Percentiles rank a stretch among this genome's conserved stretches.
Conservation (phyloP, 2,113 vertebrate species). For the Variabilichromis moorii region DNA sequence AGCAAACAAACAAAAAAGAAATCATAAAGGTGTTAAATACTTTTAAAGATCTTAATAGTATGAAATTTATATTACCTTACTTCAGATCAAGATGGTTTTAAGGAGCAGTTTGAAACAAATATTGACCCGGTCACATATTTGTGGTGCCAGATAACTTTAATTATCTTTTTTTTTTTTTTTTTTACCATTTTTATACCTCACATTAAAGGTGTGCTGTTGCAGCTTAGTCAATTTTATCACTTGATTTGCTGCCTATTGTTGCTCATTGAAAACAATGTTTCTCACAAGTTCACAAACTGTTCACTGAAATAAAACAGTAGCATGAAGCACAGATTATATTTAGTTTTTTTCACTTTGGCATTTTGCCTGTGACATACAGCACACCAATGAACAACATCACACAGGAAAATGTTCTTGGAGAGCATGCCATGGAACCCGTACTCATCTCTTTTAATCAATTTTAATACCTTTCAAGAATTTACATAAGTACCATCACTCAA, state of each 20-base stretch:
- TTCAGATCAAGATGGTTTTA: neutral
- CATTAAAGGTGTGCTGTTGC: neutral
- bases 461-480: slow-evolving; percentile 45
- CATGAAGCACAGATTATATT: neutral
- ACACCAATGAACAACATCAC: neutral
- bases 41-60: neutral
- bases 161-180: too few relatives aligned
- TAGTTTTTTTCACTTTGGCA: neutral
- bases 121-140: neutral
- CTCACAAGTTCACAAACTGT: neutral
- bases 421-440: slow-evolving; percentile 2
- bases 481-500: neutral
- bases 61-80: neutral
- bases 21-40: neutral
- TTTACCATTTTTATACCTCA: neutral
- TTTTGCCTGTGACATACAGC: neutral
- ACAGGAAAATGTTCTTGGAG: neutral
- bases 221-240: neutral
- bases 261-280: neutral
- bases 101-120: neutral
- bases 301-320: neutral
- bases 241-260: neutral
- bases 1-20: neutral
- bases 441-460: neutral
- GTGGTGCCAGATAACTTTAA: neutral